These are phyloP conservation scores for Larimichthys crocea DNA, from an alignment of 2,113 vertebrate species.

Conservation along the genomic window DNA sequence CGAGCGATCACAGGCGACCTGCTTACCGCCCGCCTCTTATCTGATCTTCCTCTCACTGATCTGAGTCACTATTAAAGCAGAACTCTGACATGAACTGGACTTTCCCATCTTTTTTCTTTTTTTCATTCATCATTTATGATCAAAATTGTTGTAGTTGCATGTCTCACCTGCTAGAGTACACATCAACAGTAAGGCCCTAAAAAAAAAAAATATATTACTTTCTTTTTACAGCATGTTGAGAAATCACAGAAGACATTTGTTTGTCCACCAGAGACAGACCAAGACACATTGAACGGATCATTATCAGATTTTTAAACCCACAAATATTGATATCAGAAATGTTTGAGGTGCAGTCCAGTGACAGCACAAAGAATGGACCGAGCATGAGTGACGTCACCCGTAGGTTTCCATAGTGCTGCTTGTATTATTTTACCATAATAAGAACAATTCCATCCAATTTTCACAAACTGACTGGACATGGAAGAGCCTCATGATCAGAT, in stretches of 20 bases:
- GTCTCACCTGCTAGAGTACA: background rate
- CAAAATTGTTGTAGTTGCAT: background rate
- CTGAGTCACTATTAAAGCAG: constrained; percentile 37
- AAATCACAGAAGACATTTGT: background rate
- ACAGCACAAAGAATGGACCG: too few species aligned
- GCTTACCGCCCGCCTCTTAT: constrained; percentile 21
- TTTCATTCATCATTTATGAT: background rate
- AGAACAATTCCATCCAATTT: background rate
- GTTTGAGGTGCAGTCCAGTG: too few species aligned
- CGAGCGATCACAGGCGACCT: background rate
- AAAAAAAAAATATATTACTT: too few species aligned
- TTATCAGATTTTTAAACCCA: background rate
- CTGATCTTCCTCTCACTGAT: constrained; percentile 38
- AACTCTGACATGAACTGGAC: constrained; percentile 29
- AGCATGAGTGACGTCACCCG: too few species aligned
- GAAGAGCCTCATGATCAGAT: too few species aligned
- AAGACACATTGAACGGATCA: background rate
- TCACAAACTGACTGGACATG: background rate
- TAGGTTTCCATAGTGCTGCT: too few species aligned
- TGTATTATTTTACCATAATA: background rate
- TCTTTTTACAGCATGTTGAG: background rate
- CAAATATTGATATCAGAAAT: background rate
- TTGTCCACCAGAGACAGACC: background rate
- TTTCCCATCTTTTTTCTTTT: constrained; percentile 34
- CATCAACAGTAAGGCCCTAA: background rate